Percentiles rank a stretch among this genome's conserved stretches.
Conservation (phyloP, 2,113 vertebrate species). For the Nettapus auritus region DNA sequence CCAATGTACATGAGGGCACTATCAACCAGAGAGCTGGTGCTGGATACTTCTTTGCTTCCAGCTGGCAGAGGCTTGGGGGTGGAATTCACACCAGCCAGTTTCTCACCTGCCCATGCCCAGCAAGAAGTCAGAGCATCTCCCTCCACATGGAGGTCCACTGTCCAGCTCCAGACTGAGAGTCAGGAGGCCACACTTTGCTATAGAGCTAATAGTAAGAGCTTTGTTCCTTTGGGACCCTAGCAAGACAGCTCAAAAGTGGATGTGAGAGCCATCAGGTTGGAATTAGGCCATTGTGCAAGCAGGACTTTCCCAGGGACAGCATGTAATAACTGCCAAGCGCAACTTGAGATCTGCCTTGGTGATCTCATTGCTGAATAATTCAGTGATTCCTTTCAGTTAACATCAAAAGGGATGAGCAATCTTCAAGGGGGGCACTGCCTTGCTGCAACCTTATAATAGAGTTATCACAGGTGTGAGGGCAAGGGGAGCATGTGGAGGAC, state of each 20-base stretch:
- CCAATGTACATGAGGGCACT: neutral
- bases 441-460: constrained; percentile 26
- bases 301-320: constrained; percentile 57
- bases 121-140: neutral
- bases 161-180: neutral
- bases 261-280: neutral
- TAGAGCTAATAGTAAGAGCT: neutral
- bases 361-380: constrained; percentile 71
- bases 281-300: constrained; percentile 38
- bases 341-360: neutral
- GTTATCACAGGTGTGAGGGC: constrained; percentile 58
- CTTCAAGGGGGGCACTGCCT: constrained; percentile 6
- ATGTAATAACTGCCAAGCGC: neutral
- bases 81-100: neutral
- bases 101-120: neutral
- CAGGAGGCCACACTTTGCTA: neutral
- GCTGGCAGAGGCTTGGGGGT: neutral
- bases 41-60: neutral
- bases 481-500: neutral
- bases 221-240: neutral
- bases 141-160: neutral
- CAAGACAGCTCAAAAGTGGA: neutral
- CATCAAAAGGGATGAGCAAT: constrained; percentile 42
- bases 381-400: constrained; percentile 55
- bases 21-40: neutral